Evolutionary conservation across 1,140 invertebrate species (phyloP).

Genomic region (Drosophila ohnishii): DNA sequence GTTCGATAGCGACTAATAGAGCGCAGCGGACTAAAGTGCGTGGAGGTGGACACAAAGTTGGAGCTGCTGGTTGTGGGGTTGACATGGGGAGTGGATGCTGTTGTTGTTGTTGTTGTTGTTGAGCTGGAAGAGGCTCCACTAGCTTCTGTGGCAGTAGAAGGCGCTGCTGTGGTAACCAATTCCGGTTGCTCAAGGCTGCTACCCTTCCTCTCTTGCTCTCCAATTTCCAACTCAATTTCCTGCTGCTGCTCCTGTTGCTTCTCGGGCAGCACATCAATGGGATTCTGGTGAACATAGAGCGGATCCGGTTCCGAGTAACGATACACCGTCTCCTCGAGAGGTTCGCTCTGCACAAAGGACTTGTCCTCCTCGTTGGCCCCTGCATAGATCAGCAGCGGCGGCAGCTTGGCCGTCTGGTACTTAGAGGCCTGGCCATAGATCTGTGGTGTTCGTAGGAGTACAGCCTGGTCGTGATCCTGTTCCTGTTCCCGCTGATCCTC

Average conservation of each 20-base stretch:
- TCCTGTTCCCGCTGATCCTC: constrained; percentile 31
- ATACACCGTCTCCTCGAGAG: constrained; percentile 65
- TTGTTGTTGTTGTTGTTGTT: constrained; percentile 11
- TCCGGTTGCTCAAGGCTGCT: constrained; percentile 52
- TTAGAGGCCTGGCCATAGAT: constrained; percentile 51
- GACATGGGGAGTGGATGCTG: not conserved
- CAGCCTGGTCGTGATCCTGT: constrained; percentile 29
- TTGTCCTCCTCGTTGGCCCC: constrained; percentile 52
- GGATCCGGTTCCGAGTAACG: constrained; percentile 83
- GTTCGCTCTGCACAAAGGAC: constrained; percentile 74
- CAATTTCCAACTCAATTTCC: constrained; percentile 5
- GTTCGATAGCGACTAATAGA: constrained; percentile 65
- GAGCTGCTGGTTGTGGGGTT: constrained; percentile 21
- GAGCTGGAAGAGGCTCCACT: not conserved
- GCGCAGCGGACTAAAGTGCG: constrained; percentile 55
- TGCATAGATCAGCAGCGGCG: constrained; percentile 71
- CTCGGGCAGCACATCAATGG: constrained; percentile 57
- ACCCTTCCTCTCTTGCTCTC: constrained; percentile 10
- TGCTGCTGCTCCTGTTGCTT: constrained; percentile 2
- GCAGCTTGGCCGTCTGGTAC: constrained; percentile 49
- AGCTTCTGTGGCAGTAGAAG: not conserved
- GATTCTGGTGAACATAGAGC: constrained; percentile 70
- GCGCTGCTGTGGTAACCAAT: constrained; percentile 22
- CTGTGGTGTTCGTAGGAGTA: constrained; percentile 43
- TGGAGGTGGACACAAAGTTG: constrained; percentile 68